Evolutionary conservation across 2,797 vertebrate genomes (phyloP), one percentile per base, ranked within the genome.

Genomic region (Sebastes wilsoni): DNA sequence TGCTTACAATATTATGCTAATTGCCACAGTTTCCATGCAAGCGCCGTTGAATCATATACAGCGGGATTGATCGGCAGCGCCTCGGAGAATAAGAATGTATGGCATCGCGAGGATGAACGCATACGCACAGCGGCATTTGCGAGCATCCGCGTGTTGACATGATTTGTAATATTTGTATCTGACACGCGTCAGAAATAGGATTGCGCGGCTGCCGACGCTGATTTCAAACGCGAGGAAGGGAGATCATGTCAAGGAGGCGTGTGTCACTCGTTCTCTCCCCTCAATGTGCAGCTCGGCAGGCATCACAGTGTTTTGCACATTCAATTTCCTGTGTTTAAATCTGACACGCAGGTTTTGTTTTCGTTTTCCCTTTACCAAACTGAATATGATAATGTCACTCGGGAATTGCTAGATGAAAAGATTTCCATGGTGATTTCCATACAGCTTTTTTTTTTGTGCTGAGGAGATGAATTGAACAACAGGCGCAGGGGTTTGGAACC

Each of bases 251-350:
- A 89, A 71, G 75, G 65, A 90, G 87, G 87, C 81, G 74, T 3
- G 70, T 80, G 91, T 90, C 90, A 79, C 77, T 77, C 80, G 67
- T 49, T 67, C 83, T 88, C 81, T 13, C 66, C 66, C 79, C 46
- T 74, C 87, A 25, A 27, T 5, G 49, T 58, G 86, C 73, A 52
- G 64, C 77, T 87, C 81, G 73, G 77, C 90, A 82, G 86, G 78
- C 86, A 49, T 87, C 85, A 20, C 82, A 72, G 59, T 89, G 88
- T 89, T 92, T 91, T 88, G 82, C 91, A 80, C 92, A 85, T 94
- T 94, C 84, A 92, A 94, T 96, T 94, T 93, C 90, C 93, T 84
- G 91, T 87, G 80, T 93, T 94, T 92, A 89, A 94, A 91, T 93
- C 87, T 93, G 91, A 94, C 92, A 92, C 28, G 49, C 86, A 75